A percentile compares a stretch with the other conserved stretches of the same genome.
phyloP scores from a whole-genome alignment of 1,140 invertebrate genomes.

The Centruroides vittatus region DNA sequence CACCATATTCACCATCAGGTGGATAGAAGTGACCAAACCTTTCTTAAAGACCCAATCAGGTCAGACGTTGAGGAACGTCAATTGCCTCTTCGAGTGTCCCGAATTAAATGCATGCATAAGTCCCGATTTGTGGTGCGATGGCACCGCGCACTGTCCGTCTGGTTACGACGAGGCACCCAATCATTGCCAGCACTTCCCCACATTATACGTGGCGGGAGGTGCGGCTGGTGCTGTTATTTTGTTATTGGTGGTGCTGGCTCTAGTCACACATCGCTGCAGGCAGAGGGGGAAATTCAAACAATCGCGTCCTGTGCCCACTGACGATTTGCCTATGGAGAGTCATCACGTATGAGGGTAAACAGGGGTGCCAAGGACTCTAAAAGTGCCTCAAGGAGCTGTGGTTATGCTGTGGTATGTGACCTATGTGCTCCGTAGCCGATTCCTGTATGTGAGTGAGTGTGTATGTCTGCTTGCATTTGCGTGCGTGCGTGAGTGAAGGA shows the following conservation, averaged over 20 bases:
- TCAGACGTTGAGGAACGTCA: slow-evolving; percentile 32
- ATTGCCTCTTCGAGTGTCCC: slow-evolving; percentile 64
- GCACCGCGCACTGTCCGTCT: slow-evolving; percentile 64
- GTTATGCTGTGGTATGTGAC: too few relatives aligned
- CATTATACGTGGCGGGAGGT: slow-evolving; percentile 14
- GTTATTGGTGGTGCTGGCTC: slow-evolving; percentile 1
- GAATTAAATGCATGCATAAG: slow-evolving; percentile 78
- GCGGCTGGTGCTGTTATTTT: slow-evolving; percentile 4
- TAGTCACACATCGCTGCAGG: slow-evolving; percentile 5
- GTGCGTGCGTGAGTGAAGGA: too few relatives aligned
- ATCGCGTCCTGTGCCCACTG: slow-evolving; percentile 10
- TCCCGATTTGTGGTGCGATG: slow-evolving; percentile 75
- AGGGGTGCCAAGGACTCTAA: background rate
- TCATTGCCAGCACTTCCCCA: slow-evolving; percentile 30
- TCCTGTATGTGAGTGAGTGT: too few relatives aligned
- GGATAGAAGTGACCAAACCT: slow-evolving; percentile 59
- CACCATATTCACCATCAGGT: slow-evolving; percentile 57
- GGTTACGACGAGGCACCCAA: slow-evolving; percentile 68
- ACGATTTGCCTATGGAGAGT: slow-evolving; percentile 14
- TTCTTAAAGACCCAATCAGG: slow-evolving; percentile 22
- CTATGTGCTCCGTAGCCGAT: too few relatives aligned
- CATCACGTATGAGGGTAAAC: slow-evolving; percentile 2
- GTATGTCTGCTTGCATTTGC: too few relatives aligned
- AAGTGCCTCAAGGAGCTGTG: too few relatives aligned
- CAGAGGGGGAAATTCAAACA: slow-evolving; percentile 8